These are phyloP conservation scores for Rhinolophus ferrumequinum DNA, from an alignment of 2,113 vertebrate genomes.

Conservation along the genomic window DNA sequence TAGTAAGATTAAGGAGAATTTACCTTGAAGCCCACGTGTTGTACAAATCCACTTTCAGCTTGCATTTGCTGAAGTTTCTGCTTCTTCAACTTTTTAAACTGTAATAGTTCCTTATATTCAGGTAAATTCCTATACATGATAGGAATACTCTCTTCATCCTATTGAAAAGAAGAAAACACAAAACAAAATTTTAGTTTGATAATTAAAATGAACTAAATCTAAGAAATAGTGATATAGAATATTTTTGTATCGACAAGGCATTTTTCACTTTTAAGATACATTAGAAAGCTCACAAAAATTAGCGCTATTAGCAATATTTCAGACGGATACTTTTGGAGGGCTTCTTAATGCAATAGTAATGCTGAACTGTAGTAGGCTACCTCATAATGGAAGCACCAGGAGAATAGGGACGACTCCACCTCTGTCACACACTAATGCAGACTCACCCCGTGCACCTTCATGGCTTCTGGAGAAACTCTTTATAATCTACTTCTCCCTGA, in stretches of 20 bases:
- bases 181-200: slow-evolving; percentile 25
- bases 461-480: not conserved
- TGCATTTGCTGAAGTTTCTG: slow-evolving; percentile 95
- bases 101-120: slow-evolving; percentile 97
- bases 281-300: not conserved
- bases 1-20: not conserved
- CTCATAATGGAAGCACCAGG: not conserved
- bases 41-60: slow-evolving; percentile 90
- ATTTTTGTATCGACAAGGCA: slow-evolving; percentile 31
- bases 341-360: not conserved
- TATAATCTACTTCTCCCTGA: not conserved
- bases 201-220: slow-evolving; percentile 32
- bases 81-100: slow-evolving; percentile 96
- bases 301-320: not conserved
- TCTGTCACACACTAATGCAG: not conserved
- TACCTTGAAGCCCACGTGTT: slow-evolving; percentile 96
- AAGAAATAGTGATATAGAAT: not conserved
- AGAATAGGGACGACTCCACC: not conserved
- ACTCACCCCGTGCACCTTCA: not conserved
- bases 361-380: not conserved
- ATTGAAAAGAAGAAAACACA: slow-evolving; percentile 36
- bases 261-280: slow-evolving; percentile 20
- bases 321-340: not conserved
- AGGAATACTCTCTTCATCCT: slow-evolving; percentile 97
- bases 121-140: slow-evolving; percentile 90